phyloP scores from a whole-genome alignment of 2,888 invertebrate genomes.

The Eupelmus urozonus region DNA sequence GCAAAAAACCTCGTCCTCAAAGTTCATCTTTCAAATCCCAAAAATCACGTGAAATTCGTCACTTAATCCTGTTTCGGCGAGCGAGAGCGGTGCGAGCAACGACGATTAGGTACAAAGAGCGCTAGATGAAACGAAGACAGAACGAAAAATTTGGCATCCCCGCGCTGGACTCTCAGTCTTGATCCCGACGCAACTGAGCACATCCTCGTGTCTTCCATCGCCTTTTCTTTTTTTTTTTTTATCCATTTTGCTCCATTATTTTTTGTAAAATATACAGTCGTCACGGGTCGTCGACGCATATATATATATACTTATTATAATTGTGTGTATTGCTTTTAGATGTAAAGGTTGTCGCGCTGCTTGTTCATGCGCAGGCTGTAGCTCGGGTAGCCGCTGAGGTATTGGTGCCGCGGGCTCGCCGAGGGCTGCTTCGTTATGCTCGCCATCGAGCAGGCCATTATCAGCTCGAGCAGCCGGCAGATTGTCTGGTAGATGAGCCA shows the following conservation, averaged over 20 bases:
- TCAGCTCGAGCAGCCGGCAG: conserved; percentile 77
- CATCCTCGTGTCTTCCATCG: neutral
- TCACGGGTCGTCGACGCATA: neutral
- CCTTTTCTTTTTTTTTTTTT: neutral
- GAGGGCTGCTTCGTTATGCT: conserved; percentile 80
- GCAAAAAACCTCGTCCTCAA: neutral
- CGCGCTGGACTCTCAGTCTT: conserved; percentile 40
- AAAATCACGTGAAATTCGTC: too few relatives aligned
- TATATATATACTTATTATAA: neutral
- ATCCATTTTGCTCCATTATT: neutral
- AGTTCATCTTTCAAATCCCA: neutral
- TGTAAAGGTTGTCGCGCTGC: conserved; percentile 74
- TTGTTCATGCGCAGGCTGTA: conserved; percentile 75
- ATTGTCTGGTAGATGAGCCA: conserved; percentile 80
- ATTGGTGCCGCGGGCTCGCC: conserved; percentile 76
- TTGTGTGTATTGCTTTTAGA: conserved; percentile 66
- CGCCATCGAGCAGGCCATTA: conserved; percentile 79
- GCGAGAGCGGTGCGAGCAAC: too few relatives aligned
- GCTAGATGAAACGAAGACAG: neutral
- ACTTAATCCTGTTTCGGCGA: neutral
- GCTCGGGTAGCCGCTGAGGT: conserved; percentile 71
- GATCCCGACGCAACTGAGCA: conserved; percentile 23
- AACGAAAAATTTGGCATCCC: conserved; percentile 33
- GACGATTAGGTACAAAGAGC: too few relatives aligned
- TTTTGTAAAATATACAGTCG: neutral